phyloP scores from a whole-genome alignment of 2,797 vertebrate species.

The Sebastes nivosus region DNA sequence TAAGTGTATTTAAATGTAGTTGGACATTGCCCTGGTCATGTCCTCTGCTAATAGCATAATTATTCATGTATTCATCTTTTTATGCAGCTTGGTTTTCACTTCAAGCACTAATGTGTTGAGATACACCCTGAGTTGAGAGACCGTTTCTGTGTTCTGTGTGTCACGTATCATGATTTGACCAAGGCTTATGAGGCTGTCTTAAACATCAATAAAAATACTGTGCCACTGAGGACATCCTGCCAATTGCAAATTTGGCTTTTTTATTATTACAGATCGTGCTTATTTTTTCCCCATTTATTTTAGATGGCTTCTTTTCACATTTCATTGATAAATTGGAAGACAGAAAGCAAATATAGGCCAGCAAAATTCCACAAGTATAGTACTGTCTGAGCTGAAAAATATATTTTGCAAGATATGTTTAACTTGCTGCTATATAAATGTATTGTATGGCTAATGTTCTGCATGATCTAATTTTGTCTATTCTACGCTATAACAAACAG shows the following conservation, averaged over 20 bases:
- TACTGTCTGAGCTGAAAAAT: not conserved
- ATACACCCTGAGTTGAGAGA: not conserved
- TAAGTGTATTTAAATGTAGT: not conserved
- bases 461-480: constrained; percentile 12
- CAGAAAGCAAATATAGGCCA: not conserved
- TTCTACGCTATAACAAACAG: constrained; percentile 34
- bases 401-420: not conserved
- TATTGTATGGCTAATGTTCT: not conserved
- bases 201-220: not conserved
- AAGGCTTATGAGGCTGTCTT: not conserved
- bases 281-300: not conserved
- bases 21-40: not conserved
- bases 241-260: not conserved
- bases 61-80: constrained; percentile 49
- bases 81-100: constrained; percentile 13
- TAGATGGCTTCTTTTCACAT: not conserved
- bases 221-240: not conserved
- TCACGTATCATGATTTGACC: not conserved
- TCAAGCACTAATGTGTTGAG: constrained; percentile 9
- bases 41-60: constrained; percentile 28
- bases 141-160: not conserved
- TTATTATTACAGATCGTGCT: not conserved
- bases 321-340: not conserved
- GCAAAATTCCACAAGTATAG: not conserved
- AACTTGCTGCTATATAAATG: not conserved